Conservation (phyloP, 2,797 vertebrate species). For the Euthynnus affinis region DNA sequence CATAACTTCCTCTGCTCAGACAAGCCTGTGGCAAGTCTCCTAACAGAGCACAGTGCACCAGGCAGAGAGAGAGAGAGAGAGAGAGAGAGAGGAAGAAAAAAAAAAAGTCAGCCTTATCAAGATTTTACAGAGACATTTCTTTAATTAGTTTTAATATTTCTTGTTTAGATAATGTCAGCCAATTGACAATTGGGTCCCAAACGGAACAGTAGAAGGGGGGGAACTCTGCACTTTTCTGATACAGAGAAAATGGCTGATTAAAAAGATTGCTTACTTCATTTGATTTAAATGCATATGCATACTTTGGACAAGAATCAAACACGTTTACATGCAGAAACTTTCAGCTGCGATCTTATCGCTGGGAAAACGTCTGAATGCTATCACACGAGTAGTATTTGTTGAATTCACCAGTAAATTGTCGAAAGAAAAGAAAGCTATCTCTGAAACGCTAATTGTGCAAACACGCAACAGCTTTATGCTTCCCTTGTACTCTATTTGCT, state of each 20-base stretch:
- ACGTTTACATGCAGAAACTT: slow-evolving; percentile 64
- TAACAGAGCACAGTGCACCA: slow-evolving; percentile 71
- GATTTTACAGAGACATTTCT: slow-evolving; percentile 87
- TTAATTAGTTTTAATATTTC: slow-evolving; percentile 89
- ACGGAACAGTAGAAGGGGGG: slow-evolving; percentile 52
- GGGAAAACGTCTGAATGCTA: slow-evolving; percentile 50
- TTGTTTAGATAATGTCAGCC: slow-evolving; percentile 86
- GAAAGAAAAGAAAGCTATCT: slow-evolving; percentile 54
- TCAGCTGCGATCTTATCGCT: slow-evolving; percentile 52
- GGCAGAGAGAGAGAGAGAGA: slow-evolving; percentile 42
- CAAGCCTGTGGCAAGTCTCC: slow-evolving; percentile 85
- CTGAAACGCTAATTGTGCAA: slow-evolving; percentile 71
- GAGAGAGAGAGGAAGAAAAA: slow-evolving; percentile 15
- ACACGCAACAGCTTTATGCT: slow-evolving; percentile 54
- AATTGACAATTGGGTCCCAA: slow-evolving; percentile 84
- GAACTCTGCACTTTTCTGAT: slow-evolving; percentile 71
- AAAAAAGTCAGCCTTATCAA: slow-evolving; percentile 81
- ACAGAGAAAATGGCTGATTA: slow-evolving; percentile 72
- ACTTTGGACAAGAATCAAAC: slow-evolving; percentile 78
- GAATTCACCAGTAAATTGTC: slow-evolving; percentile 49
- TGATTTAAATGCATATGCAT: slow-evolving; percentile 75
- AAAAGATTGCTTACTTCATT: slow-evolving; percentile 74
- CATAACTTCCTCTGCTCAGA: slow-evolving; percentile 88
- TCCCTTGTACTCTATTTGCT: slow-evolving; percentile 53
- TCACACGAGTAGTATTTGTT: slow-evolving; percentile 57